Evolutionary conservation across 2,113 vertebrate species (phyloP), one percentile per base, ranked within the genome.

Genomic region (Orthonyx spaldingii): DNA sequence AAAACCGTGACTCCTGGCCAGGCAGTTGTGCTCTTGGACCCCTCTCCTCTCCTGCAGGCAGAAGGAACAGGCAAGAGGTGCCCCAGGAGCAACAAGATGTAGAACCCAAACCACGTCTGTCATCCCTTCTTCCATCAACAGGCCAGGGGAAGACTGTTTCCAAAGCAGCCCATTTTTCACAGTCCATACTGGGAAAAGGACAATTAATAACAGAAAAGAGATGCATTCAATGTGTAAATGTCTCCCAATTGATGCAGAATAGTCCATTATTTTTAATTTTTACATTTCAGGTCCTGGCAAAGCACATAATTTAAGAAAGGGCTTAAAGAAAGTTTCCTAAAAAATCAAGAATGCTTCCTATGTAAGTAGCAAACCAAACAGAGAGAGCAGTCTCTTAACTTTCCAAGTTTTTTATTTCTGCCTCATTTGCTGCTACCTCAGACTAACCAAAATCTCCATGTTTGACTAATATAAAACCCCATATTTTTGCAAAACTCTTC

Each of bases 361-460:
- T 0, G 0, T 87, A 85, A 84, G 56, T 13, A 35, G 69, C n/a
- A 68, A 74, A n/a, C 26, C 3, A 22, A 68, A 81, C 61, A 37
- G 64, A 87, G 47, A 42, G 23, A 70, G 52, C 55, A 94, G 78
- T 57, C 59, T 83, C 76, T 93, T 63, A 76, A 28, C 32, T 86
- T 90, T 79, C 68, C 59, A 52, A 9, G 21, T 55, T 90, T 91
- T 89, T 90, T 94, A 86, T 72, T 97, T 96, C 89, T 96, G 92
- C 91, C 89, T 92, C 94, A 61, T 94, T 97, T 96, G 86, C 86
- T 94, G 60, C 95, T 89, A 76, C 90, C 93, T 95, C 92, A 91
- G 74, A 53, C 55, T 94, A 91, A 97, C 87, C 81, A 86, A 92
- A 77, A 94, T 76, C 75, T 89, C 94, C 61, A 53, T 86, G 60